These are phyloP conservation scores for Eonycteris spelaea DNA, from an alignment of 2,113 vertebrate genomes.

Conservation along the genomic window DNA sequence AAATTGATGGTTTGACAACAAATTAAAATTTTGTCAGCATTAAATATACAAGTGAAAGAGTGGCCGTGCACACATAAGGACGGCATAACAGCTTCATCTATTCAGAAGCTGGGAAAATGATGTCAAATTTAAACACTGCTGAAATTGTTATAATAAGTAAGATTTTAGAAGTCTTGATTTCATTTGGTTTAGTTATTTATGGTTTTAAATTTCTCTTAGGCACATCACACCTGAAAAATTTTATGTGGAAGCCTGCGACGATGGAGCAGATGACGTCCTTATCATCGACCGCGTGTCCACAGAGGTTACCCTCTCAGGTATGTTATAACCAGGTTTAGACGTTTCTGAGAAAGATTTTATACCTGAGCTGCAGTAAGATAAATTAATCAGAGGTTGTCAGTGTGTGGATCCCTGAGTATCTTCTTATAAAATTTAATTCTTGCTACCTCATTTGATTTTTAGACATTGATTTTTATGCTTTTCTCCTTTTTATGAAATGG, in stretches of 20 bases:
- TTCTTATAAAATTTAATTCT: background rate
- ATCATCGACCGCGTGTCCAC: slow-evolving; percentile 95
- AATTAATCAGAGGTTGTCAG: background rate
- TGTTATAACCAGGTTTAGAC: fast-evolving
- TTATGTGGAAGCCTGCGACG: slow-evolving; percentile 93
- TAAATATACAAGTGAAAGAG: background rate
- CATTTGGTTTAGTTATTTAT: background rate
- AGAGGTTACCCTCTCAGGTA: slow-evolving; percentile 94
- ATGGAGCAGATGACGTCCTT: slow-evolving; percentile 90
- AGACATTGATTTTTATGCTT: background rate
- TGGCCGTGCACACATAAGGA: background rate
- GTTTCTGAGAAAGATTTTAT: background rate
- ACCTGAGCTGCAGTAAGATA: fast-evolving
- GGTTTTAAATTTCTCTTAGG: slow-evolving; percentile 77
- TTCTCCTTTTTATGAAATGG: background rate
- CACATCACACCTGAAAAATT: slow-evolving; percentile 94
- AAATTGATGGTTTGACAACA: background rate
- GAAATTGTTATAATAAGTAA: background rate
- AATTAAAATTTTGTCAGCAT: background rate
- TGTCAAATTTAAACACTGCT: background rate
- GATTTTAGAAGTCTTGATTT: background rate
- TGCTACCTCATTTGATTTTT: background rate
- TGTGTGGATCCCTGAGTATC: background rate
- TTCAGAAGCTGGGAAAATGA: background rate
- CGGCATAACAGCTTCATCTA: fast-evolving